phyloP scores from a whole-genome alignment of 2,888 invertebrate species.

The Tetranychus truncatus region DNA sequence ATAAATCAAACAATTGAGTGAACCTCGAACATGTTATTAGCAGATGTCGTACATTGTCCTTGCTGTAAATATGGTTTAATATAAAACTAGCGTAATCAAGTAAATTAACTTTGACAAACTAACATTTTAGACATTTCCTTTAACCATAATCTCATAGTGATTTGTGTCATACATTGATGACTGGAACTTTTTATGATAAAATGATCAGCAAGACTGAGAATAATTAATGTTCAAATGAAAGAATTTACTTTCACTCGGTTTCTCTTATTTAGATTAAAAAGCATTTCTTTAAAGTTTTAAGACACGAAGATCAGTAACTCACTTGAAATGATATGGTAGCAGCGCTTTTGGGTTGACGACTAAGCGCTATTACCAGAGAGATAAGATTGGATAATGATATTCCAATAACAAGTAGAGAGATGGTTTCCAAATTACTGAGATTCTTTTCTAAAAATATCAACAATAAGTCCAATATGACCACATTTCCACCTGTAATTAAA shows the following conservation, averaged over 20 bases:
- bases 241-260: no score
- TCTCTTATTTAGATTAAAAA: not conserved
- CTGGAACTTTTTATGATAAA: no score
- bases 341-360: constrained; percentile 16
- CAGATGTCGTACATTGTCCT: not conserved
- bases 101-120: no score
- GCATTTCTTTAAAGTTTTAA: no score
- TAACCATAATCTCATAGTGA: no score
- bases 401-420: not conserved
- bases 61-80: not conserved
- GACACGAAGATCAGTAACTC: not conserved
- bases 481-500: not conserved
- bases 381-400: constrained; percentile 14
- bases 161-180: no score
- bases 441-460: not conserved
- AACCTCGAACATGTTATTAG: not conserved
- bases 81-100: no score
- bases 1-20: not conserved
- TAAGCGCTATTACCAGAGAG: constrained; percentile 16
- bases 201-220: no score
- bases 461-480: not conserved
- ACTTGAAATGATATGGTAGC: constrained; percentile 20
- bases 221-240: no score
- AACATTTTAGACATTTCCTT: no score
- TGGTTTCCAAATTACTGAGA: not conserved